Base-by-base conservation (phyloP, 2,888 invertebrate genomes). In the Melitaea athalia region DNA sequence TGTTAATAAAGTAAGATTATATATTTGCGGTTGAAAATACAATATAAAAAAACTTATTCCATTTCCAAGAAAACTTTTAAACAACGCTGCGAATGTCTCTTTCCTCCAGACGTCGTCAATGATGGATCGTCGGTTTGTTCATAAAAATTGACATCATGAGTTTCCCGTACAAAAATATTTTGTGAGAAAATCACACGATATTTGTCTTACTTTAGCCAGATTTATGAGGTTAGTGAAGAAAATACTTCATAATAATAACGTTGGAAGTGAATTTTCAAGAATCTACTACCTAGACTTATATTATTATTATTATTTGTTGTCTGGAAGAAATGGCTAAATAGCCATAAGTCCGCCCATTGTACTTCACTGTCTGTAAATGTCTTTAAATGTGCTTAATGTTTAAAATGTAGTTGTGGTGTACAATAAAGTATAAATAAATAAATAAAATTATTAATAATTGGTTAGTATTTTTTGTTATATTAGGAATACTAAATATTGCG, bases 121-220 rank as follows among this genome's bases (percentile, higher is more conserved):
- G 53, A 55, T 55, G 53, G 53, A 55, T 55, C 31, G 53, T 33
- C 14, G 53, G 53, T 5, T 24, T 55, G 53, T 55, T 55, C 33
- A 55, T 55, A 55, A 33, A 55, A 55, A 55, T 55, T 55, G 53
- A 55, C 53, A 55, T 55, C 53, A 55, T 55, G 53, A 55, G 31
- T 55, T 55, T 33, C n/a, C 53, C 31, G 31, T 55, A 31, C 14
- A 33, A 55, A 55, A 55, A 33, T 55, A 33, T 55, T 55, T 33
- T 12, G 31, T 14, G 14, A 12, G 47, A n/a, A 55, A 33, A n/a
- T 33, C 8, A 11, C 0, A 6, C n/a, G 47, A 49, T 45, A 45
- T 49, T 49, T 49, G 14, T 14, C 47, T 14, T 14, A 6, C n/a
- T 14, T 49, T n/a, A 49, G 14, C 47, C 47, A n/a, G 47, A 49